Evolutionary conservation across 1,140 invertebrate genomes (phyloP).

Genomic region (Trichonephila inaurata): DNA sequence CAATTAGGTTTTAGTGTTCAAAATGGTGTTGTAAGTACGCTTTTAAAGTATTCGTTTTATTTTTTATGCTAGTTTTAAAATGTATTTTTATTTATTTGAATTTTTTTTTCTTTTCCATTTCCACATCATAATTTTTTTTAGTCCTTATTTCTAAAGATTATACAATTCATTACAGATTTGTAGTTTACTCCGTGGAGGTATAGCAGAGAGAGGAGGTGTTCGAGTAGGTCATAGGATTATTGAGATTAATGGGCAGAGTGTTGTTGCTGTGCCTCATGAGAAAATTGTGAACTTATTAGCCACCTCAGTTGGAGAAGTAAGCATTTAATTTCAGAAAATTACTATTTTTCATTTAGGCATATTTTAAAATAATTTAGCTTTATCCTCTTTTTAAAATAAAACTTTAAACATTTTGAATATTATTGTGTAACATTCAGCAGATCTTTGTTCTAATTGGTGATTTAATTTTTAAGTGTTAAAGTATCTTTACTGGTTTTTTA

Average conservation of each 20-base stretch:
- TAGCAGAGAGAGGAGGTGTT: constrained; percentile 98
- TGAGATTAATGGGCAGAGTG: constrained; percentile 88
- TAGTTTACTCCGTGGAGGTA: constrained; percentile 97
- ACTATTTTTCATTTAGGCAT: no score
- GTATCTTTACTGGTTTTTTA: no score
- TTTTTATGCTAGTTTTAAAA: constrained; percentile 29
- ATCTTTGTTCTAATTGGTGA: no score
- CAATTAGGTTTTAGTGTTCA: constrained; percentile 99
- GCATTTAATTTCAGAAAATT: constrained; percentile 62
- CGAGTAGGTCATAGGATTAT: constrained; percentile 99
- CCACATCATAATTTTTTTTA: no score
- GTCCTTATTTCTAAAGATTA: background rate
- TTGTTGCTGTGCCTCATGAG: constrained; percentile 99
- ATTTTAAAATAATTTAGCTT: no score
- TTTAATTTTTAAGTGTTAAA: no score
- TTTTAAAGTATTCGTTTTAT: background rate
- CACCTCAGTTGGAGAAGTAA: constrained; percentile 98
- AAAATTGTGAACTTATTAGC: constrained; percentile 99
- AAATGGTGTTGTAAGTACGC: constrained; percentile 96
- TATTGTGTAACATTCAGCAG: no score
- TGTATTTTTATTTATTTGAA: background rate
- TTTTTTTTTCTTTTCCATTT: background rate
- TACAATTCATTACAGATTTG: constrained; percentile 88
- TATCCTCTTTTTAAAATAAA: no score
- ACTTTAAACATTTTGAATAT: no score